A percentile compares a stretch with the other conserved stretches of the same genome.
Evolutionary conservation across 2,113 vertebrate genomes (phyloP).

Genomic region (Nansenia antarctica): DNA sequence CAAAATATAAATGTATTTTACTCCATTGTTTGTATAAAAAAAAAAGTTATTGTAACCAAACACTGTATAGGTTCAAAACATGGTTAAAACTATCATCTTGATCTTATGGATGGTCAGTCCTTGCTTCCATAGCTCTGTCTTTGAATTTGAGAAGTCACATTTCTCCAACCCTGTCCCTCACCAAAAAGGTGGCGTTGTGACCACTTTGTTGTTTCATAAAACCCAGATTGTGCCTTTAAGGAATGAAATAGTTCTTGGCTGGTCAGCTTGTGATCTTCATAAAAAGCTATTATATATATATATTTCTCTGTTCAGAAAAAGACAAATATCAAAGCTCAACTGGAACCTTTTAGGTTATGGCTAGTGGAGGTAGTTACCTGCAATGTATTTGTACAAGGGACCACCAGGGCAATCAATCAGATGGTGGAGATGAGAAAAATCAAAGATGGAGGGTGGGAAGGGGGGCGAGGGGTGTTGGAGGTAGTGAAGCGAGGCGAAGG

Average conservation of each 20-base stretch:
- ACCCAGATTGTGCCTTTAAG: slow-evolving; percentile 25
- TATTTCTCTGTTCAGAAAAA: background rate
- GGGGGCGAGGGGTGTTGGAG: background rate
- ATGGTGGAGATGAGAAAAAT: slow-evolving; percentile 20
- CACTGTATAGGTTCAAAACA: no score
- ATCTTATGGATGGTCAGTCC: background rate
- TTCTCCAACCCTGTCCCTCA: no score
- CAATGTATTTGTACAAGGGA: slow-evolving; percentile 21
- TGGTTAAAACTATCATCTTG: no score
- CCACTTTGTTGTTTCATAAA: no score
- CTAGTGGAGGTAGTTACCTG: background rate
- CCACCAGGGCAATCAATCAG: background rate
- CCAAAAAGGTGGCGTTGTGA: no score
- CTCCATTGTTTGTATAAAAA: no score
- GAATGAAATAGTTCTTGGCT: background rate
- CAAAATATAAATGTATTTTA: no score
- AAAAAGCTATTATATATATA: background rate
- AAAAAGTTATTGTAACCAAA: no score
- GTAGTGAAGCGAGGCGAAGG: slow-evolving; percentile 11
- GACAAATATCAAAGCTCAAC: slow-evolving; percentile 10
- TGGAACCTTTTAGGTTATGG: slow-evolving; percentile 13
- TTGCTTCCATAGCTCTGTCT: background rate
- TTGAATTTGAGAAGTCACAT: no score
- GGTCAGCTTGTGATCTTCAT: background rate
- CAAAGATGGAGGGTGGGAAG: background rate